Conservation (phyloP, 2,888 invertebrate species). For the Amphimallon solstitiale region DNA sequence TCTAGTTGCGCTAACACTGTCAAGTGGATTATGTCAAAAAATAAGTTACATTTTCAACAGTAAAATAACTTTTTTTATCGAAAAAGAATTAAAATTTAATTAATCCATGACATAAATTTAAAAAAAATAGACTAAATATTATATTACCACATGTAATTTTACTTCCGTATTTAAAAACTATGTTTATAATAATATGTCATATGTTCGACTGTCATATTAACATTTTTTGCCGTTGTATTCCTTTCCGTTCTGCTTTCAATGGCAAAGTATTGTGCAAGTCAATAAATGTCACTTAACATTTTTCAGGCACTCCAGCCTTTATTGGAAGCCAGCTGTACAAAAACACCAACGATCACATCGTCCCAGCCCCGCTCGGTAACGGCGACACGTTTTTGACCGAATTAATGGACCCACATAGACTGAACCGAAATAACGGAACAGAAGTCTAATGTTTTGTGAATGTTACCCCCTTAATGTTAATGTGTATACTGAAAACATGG, state of each 20-base stretch:
- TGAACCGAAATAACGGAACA: slow-evolving; percentile 17
- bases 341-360: slow-evolving; percentile 57
- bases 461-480: slow-evolving; percentile 37
- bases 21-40: too few species aligned
- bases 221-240: slow-evolving; percentile 1
- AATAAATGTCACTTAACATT: slow-evolving; percentile 29
- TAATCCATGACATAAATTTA: too few species aligned
- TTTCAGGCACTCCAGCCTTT: slow-evolving; percentile 58
- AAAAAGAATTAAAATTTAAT: too few species aligned
- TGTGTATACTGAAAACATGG: slow-evolving; percentile 18
- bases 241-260: neutral
- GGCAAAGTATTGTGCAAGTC: neutral
- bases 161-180: too few species aligned
- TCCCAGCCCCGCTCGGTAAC: slow-evolving; percentile 60
- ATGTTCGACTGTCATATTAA: too few species aligned
- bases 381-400: slow-evolving; percentile 65
- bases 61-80: too few species aligned
- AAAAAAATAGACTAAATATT: too few species aligned
- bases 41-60: too few species aligned
- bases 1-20: too few species aligned
- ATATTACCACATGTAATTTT: too few species aligned
- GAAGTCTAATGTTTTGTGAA: slow-evolving; percentile 37
- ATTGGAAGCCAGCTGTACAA: slow-evolving; percentile 56
- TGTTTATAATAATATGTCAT: too few species aligned
- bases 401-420: slow-evolving; percentile 49